Base-by-base conservation (phyloP, 23 tunicate species). In the Diplosoma virens region DNA sequence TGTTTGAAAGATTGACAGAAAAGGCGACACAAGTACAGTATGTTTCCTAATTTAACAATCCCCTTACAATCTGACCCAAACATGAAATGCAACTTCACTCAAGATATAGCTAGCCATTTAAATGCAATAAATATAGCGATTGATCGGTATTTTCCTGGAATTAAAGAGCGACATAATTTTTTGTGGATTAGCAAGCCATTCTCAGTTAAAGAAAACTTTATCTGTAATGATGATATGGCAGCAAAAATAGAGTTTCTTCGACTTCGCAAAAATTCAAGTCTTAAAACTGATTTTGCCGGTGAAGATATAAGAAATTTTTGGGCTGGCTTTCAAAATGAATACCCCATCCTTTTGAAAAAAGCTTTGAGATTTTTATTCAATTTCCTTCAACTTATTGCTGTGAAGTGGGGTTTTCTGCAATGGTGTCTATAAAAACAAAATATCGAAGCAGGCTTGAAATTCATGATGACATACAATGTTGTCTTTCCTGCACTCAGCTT, bases 381-480 rank as follows among this genome's bases (percentile, higher is more conserved):
- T 56, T 56, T 56, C 63, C 63, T 56, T 56, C 63, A 56, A 56
- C 17, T n/a, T 56, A 78, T 45, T 45, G 60, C 32, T 78, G 74
- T 64, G 74, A 78, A 78, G 83, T 78, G 21, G 59, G 74, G 37
- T 64, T 78, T 45, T 78, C 74, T 41, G 74, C 59, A 78, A 78
- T 64, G 83, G 21, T 30, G 32, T 64, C 59, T 26, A 64, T 64
- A 29, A 78, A 78, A 32, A 78, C 59, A 63, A 78, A 78, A 65
- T 78, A 37, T 78, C 59, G 74, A 34, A 64, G 65, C 33, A 78
- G 4, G 83, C 59, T 78, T 65, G 17, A 56, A 74, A 78, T 78
- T 78, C 59, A 64, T 47, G 33, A 65, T 78, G 83, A 78, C 22
- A 78, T 78, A 59, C 28, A 59, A 65, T 78, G 74, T 20, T 78